phyloP scores from a whole-genome alignment of 2,888 invertebrate species.

The Rugalucina vietnamica region DNA sequence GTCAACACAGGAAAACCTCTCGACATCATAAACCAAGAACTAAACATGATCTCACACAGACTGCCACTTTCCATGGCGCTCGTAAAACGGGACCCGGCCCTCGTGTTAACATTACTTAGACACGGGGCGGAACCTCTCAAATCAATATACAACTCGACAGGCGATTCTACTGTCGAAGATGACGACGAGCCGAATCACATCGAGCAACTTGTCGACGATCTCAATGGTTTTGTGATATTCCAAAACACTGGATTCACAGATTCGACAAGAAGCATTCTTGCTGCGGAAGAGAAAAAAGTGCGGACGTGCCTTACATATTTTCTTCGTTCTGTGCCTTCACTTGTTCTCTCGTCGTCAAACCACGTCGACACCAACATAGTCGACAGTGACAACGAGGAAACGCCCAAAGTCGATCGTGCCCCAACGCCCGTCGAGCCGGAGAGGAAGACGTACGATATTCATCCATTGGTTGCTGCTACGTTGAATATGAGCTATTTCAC shows the following conservation, averaged over 20 bases:
- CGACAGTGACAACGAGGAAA: constrained; percentile 11
- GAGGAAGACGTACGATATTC: constrained; percentile 59
- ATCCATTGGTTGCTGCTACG: constrained; percentile 51
- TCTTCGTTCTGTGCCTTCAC: constrained; percentile 46
- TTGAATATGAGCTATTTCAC: constrained; percentile 49
- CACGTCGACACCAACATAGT: constrained; percentile 48
- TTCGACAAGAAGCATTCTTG: constrained; percentile 54
- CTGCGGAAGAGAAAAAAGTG: constrained; percentile 58
- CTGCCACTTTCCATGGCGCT: constrained; percentile 64
- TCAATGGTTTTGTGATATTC: constrained; percentile 66
- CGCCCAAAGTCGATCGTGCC: neutral
- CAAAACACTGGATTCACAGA: constrained; percentile 63
- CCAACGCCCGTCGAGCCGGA: neutral
- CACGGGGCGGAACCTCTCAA: constrained; percentile 67
- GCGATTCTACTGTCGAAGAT: constrained; percentile 21
- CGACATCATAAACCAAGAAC: constrained; percentile 56
- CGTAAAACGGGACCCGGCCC: constrained; percentile 58
- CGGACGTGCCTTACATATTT: constrained; percentile 58
- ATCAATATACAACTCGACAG: neutral
- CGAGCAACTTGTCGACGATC: constrained; percentile 61
- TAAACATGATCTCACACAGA: constrained; percentile 47
- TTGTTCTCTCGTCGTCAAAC: constrained; percentile 52
- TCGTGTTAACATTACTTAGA: constrained; percentile 59
- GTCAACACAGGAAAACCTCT: neutral
- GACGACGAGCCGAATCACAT: constrained; percentile 53